Conservation (phyloP, 64 coral and sea anemone genomes). For the Actinia equina region DNA sequence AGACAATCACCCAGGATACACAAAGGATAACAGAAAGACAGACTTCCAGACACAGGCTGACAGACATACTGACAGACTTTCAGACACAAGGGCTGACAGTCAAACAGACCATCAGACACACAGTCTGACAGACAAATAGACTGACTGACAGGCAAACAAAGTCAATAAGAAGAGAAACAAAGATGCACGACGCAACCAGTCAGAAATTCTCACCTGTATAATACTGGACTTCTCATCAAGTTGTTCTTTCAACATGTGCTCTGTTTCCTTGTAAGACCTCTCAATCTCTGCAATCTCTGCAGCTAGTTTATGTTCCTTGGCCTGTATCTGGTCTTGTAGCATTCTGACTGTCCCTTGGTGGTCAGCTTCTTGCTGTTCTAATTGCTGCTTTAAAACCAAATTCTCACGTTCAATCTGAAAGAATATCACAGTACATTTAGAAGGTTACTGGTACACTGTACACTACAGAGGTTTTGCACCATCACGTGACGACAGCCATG, state of each 20-base stretch:
- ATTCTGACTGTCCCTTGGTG: conserved; percentile 55
- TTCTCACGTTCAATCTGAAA: conserved; percentile 63
- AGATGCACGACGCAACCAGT: too few relatives aligned
- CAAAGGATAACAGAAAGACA: neutral
- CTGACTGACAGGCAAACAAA: too few relatives aligned
- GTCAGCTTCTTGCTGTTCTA: conserved; percentile 72
- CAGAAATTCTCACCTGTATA: conserved; percentile 64
- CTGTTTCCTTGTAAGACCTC: conserved; percentile 80
- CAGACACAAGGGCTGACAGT: neutral
- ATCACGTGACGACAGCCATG: too few relatives aligned
- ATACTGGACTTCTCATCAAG: conserved; percentile 93
- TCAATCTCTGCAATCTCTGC: conserved; percentile 84
- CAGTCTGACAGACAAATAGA: too few relatives aligned
- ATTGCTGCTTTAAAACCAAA: conserved; percentile 30
- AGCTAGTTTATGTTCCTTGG: conserved; percentile 76
- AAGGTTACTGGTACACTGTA: too few relatives aligned
- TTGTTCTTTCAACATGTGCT: conserved; percentile 88
- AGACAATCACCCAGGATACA: neutral
- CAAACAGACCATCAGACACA: too few relatives aligned
- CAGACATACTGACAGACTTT: neutral
- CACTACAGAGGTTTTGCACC: too few relatives aligned
- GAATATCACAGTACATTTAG: neutral
- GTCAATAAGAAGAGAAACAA: too few relatives aligned
- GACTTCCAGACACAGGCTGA: neutral
- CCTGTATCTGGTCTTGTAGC: conserved; percentile 81